Evolutionary conservation across 2,113 vertebrate species (phyloP).

Genomic region (Trichechus manatus): DNA sequence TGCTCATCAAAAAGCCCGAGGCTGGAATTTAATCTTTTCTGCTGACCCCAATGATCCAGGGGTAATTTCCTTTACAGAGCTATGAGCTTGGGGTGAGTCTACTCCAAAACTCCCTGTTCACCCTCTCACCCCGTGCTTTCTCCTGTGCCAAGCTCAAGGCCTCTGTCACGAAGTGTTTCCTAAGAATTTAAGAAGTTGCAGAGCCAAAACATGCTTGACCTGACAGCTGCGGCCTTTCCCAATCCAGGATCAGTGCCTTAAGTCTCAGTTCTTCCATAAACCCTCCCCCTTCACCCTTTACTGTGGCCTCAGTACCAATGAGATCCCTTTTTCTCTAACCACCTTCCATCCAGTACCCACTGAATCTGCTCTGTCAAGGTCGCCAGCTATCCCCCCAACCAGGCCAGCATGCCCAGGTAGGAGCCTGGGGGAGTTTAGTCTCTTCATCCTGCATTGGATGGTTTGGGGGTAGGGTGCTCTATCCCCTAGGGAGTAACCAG

Average conservation of each 20-base stretch:
- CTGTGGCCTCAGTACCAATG: background rate
- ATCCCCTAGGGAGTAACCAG: no score
- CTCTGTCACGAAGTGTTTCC: background rate
- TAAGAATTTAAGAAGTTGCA: background rate
- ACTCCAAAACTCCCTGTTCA: background rate
- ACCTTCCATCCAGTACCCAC: background rate
- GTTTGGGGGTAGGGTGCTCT: background rate
- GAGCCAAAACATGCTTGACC: background rate
- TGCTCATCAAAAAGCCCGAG: background rate
- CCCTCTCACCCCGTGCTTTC: background rate
- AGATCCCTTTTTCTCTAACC: background rate
- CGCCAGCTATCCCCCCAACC: fast-evolving
- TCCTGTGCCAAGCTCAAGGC: background rate
- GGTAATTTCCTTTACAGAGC: background rate
- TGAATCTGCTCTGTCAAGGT: background rate
- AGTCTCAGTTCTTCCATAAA: background rate
- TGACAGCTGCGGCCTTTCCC: background rate
- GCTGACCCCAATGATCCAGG: background rate
- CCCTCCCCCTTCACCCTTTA: background rate
- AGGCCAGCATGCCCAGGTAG: background rate
- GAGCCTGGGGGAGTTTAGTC: background rate
- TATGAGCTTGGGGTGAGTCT: background rate
- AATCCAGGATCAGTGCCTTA: background rate
- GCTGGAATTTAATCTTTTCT: background rate
- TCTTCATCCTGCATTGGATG: background rate